Percentiles rank a stretch among this genome's conserved stretches.
phyloP scores from a whole-genome alignment of 2,113 vertebrate species.

The Atrichornis clamosus region DNA sequence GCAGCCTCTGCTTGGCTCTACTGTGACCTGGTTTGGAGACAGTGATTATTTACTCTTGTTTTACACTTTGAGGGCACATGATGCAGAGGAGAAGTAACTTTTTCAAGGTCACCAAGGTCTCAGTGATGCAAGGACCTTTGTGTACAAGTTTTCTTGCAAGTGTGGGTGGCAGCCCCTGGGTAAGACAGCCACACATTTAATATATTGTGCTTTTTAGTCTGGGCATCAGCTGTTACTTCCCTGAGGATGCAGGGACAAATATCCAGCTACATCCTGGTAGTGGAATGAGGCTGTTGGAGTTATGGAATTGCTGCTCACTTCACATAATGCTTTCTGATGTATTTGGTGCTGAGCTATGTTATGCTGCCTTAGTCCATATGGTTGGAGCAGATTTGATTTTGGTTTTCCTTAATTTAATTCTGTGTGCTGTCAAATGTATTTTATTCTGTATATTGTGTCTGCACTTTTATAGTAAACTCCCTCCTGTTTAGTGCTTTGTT shows the following conservation, averaged over 20 bases:
- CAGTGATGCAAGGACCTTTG: background rate
- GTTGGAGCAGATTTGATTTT: constrained; percentile 60
- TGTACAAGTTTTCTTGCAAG: background rate
- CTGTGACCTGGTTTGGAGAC: background rate
- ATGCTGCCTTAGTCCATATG: constrained; percentile 54
- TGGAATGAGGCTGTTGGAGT: constrained; percentile 3
- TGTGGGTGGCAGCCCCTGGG: background rate
- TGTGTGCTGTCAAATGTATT: constrained; percentile 51
- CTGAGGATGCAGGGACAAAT: background rate
- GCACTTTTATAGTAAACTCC: constrained; percentile 24
- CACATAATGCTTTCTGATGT: constrained; percentile 51
- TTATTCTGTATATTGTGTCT: constrained; percentile 52
- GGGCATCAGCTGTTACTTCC: background rate
- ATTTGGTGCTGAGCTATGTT: constrained; percentile 46
- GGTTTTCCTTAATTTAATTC: constrained; percentile 57
- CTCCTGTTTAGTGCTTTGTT: constrained; percentile 25
- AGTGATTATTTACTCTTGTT: background rate
- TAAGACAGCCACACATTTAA: background rate
- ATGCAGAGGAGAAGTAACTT: background rate
- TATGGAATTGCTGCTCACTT: constrained; percentile 42
- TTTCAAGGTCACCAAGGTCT: background rate
- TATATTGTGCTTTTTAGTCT: background rate
- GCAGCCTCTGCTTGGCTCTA: background rate
- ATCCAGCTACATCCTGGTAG: background rate
- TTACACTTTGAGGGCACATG: background rate